phyloP scores from a whole-genome alignment of 2,797 vertebrate species.

The Uromys caudimaculatus region DNA sequence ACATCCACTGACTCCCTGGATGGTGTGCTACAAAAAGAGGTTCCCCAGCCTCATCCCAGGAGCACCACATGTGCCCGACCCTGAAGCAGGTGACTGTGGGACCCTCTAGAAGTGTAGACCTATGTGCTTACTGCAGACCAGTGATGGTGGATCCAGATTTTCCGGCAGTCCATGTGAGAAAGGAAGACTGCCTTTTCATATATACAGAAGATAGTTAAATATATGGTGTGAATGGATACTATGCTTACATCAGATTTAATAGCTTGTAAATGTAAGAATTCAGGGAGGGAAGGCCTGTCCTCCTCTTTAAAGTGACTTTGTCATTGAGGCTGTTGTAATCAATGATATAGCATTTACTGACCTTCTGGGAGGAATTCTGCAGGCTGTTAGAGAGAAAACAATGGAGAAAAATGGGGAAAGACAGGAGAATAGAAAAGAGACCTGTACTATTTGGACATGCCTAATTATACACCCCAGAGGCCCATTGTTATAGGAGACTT shows the following conservation, averaged over 20 bases:
- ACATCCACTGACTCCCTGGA: background rate
- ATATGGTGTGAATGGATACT: background rate
- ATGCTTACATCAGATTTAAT: background rate
- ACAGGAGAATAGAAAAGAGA: background rate
- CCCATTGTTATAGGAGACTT: background rate
- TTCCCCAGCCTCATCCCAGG: background rate
- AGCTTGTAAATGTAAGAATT: background rate
- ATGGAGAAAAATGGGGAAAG: background rate
- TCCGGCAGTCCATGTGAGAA: background rate
- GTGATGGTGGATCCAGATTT: background rate
- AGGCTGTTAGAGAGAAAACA: background rate
- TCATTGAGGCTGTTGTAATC: background rate
- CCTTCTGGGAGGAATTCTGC: background rate
- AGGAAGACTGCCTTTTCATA: background rate
- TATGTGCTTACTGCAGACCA: background rate
- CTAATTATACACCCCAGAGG: background rate
- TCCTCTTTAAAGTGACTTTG: background rate
- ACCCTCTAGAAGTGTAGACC: background rate
- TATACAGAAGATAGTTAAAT: background rate
- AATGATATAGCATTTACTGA: background rate
- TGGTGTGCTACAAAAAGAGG: background rate
- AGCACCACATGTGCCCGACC: accelerated
- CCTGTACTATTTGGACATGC: no score
- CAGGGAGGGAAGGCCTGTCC: background rate
- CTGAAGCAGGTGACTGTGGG: no score